Evolutionary conservation across 2,797 vertebrate species (phyloP).

Genomic region (Pitangus sulphuratus): DNA sequence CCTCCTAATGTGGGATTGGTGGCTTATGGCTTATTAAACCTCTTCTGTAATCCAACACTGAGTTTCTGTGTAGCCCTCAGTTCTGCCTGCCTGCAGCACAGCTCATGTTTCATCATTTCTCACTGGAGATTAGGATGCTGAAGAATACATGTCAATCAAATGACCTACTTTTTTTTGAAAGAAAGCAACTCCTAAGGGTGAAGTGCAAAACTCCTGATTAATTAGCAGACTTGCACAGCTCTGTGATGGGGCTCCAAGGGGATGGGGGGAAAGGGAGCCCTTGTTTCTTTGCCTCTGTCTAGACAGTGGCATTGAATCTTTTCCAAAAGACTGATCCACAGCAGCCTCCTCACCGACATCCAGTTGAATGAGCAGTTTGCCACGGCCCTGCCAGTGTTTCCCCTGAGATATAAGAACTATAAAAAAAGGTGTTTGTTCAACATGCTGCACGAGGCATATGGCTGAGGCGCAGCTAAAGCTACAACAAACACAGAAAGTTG

Average conservation of each 20-base stretch:
- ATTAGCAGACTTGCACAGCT: slow-evolving; percentile 67
- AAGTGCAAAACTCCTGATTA: slow-evolving; percentile 64
- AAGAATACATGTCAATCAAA: slow-evolving; percentile 72
- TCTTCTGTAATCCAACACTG: background rate
- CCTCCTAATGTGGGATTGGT: background rate
- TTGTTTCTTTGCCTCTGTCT: slow-evolving; percentile 68
- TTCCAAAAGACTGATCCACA: slow-evolving; percentile 62
- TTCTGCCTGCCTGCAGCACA: background rate
- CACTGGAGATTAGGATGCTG: slow-evolving; percentile 46
- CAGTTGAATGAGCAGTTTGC: slow-evolving; percentile 39
- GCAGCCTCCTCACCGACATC: slow-evolving; percentile 23
- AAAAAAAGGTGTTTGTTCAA: slow-evolving; percentile 62
- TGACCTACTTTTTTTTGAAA: slow-evolving; percentile 70
- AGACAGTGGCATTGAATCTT: slow-evolving; percentile 74
- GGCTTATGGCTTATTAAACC: background rate
- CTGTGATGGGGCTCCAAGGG: slow-evolving; percentile 62
- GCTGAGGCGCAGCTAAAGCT: slow-evolving; percentile 16
- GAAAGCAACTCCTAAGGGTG: slow-evolving; percentile 55
- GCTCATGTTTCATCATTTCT: slow-evolving; percentile 10
- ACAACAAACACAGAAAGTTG: slow-evolving; percentile 10
- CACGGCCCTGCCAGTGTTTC: slow-evolving; percentile 5
- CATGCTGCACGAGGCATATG: slow-evolving; percentile 31
- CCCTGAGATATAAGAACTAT: background rate
- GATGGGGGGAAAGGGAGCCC: slow-evolving; percentile 24
- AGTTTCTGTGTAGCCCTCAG: background rate